Evolutionary conservation across 2,888 invertebrate species (phyloP).

Genomic region (Caenorhabditis panamensis): DNA sequence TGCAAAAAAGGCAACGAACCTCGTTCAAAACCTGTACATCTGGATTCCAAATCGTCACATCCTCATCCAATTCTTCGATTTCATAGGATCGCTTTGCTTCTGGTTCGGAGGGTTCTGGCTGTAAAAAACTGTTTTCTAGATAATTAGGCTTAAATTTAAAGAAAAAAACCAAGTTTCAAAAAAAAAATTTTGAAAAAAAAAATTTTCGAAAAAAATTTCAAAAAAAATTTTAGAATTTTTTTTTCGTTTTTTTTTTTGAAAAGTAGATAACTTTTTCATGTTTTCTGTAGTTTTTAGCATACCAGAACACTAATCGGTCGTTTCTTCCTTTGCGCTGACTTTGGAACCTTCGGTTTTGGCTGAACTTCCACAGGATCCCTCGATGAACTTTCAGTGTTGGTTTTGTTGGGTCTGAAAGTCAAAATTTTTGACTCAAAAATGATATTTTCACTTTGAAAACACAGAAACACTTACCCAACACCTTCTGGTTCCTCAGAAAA

Average conservation of each 20-base stretch:
- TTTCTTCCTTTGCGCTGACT: conserved; percentile 22
- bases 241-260: too few species aligned
- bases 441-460: neutral
- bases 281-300: too few species aligned
- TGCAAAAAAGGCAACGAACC: conserved; percentile 17
- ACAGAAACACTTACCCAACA: conserved; percentile 21
- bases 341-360: too few species aligned
- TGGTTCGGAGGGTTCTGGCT: conserved; percentile 17
- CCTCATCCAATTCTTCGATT: conserved; percentile 38
- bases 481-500: conserved; percentile 1
- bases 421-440: neutral
- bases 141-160: too few species aligned
- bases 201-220: too few species aligned
- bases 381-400: conserved; percentile 42
- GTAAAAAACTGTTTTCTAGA: conserved; percentile 3
- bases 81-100: conserved; percentile 18
- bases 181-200: too few species aligned
- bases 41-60: conserved; percentile 36
- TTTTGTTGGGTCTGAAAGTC: conserved; percentile 5
- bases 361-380: conserved; percentile 51
- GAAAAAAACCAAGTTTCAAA: too few species aligned
- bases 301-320: conserved; percentile 37
- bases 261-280: too few species aligned
- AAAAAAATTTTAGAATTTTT: too few species aligned
- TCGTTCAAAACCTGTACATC: conserved; percentile 47